Evolutionary conservation across 2,113 vertebrate species (phyloP), one percentile per base, ranked within the genome.

Genomic region (Tichodroma muraria): DNA sequence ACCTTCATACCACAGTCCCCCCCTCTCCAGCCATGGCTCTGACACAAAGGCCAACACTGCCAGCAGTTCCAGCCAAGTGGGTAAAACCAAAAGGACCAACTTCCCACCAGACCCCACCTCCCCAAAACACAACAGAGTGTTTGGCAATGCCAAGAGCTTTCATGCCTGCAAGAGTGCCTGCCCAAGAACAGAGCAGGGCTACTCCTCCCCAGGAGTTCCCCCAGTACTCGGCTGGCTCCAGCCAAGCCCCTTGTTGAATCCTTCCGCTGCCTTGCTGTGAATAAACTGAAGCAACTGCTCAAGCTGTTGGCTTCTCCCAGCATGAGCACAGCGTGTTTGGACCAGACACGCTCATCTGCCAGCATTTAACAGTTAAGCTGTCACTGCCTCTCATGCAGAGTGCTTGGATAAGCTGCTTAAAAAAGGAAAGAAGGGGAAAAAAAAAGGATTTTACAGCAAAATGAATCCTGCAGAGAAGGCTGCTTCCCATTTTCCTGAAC

Each of bases 321-420:
- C 5, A 0, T 45, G 93, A 71, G 87, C 13, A 24, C 4, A 10
- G 76, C 1, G 0, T 38, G 80, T 73, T 64, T 30, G 61, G 66
- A 27, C 61, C 2, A 82, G 89, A 84, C 61, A 20, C 0, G 0
- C 54, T 93, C 81, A 22, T 87, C 85, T 88, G 94, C 90, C 92
- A 83, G 8, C 59, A 30, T 56, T 69, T 31, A 49, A 45, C 85
- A 72, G 80, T 40, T 49, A 85, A 91, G 82, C 93, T 95, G 92
- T 82, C 79, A 24, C 76, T 59, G 86, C 27, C 82, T 76, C 80
- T 80, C 90, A 85, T 33, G 28, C 37, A 9, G 24, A 65, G 54
- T 2, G 7, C 83, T 63, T 66, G 77, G 50, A 88, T 38, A 90
- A 90, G 64, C 80, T 66, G 69, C 78, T 88, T 57, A 64, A 50